A percentile compares a stretch with the other conserved stretches of the same genome.
Evolutionary conservation across 2,113 vertebrate species (phyloP).

Genomic region (Xenopus borealis): DNA sequence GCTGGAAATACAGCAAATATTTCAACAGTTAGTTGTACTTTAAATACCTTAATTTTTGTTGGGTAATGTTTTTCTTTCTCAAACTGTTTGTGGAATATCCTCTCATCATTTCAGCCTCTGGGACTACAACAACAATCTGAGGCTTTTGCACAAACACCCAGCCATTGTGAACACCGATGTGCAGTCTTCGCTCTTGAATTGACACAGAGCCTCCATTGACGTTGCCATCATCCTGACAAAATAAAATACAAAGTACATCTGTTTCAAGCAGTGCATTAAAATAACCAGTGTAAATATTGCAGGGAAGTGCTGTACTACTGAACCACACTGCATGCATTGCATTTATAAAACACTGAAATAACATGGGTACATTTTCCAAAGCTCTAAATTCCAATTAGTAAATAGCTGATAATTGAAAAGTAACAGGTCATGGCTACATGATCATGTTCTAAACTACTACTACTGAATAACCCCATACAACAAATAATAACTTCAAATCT

Average conservation of each 20-base stretch:
- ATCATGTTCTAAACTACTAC: too few relatives aligned
- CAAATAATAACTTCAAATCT: too few relatives aligned
- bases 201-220: slow-evolving; percentile 50
- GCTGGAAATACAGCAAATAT: too few relatives aligned
- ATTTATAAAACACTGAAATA: too few relatives aligned
- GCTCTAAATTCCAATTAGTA: too few relatives aligned
- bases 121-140: slow-evolving; percentile 81
- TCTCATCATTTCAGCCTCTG: slow-evolving; percentile 29
- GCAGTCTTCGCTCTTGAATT: slow-evolving; percentile 84
- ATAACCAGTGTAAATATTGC: not conserved
- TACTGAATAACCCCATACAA: too few relatives aligned
- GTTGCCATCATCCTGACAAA: slow-evolving; percentile 55
- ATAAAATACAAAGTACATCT: not conserved
- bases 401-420: too few relatives aligned
- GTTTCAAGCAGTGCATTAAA: too few relatives aligned
- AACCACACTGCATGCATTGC: too few relatives aligned
- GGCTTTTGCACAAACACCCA: slow-evolving; percentile 81
- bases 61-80: slow-evolving; percentile 48
- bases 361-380: too few relatives aligned
- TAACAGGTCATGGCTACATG: too few relatives aligned
- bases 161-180: slow-evolving; percentile 83
- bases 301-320: not conserved
- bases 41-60: slow-evolving; percentile 62
- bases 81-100: slow-evolving; percentile 55
- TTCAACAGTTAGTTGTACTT: not conserved